Conservation (phyloP, 2,888 invertebrate genomes). For the Lasioglossum morio region DNA sequence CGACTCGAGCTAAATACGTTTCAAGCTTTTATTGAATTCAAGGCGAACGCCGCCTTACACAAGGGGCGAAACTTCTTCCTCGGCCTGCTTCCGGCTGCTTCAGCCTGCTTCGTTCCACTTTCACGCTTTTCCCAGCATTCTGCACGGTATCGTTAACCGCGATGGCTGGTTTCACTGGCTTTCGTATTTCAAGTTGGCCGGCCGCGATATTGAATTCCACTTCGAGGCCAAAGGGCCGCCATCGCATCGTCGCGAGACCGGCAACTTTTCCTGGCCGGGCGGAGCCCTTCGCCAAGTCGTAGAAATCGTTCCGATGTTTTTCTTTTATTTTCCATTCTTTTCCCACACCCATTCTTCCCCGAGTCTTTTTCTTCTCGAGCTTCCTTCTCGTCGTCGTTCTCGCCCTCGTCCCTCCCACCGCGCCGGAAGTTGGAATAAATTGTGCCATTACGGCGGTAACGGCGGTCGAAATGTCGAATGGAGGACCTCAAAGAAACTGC, state of each 20-base stretch:
- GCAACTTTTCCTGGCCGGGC: neutral
- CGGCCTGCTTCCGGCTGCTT: neutral
- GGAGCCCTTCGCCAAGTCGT: neutral
- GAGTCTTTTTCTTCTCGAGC: neutral
- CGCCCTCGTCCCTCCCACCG: neutral
- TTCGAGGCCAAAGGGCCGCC: neutral
- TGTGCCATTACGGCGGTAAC: conserved; percentile 24
- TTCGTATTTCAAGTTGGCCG: neutral
- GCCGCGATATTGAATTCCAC: conserved; percentile 17
- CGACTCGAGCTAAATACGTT: conserved; percentile 7
- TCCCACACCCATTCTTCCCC: neutral
- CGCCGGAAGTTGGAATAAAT: conserved; percentile 26
- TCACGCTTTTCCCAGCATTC: neutral
- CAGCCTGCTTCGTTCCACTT: neutral
- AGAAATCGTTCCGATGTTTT: neutral
- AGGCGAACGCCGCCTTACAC: neutral
- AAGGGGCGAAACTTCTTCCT: conserved; percentile 3
- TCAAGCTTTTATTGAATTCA: conserved; percentile 8
- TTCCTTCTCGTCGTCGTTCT: neutral
- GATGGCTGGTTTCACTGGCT: neutral
- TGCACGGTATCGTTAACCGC: conserved; percentile 10
- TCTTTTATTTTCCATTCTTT: conserved; percentile 4
- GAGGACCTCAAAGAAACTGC: neutral
- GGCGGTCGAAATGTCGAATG: conserved; percentile 25
- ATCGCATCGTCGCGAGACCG: neutral